Percentiles rank a stretch among this genome's conserved stretches.
These are phyloP conservation scores for Himalopsyche japonica DNA, from an alignment of 2,888 invertebrate species.

Conservation along the genomic window DNA sequence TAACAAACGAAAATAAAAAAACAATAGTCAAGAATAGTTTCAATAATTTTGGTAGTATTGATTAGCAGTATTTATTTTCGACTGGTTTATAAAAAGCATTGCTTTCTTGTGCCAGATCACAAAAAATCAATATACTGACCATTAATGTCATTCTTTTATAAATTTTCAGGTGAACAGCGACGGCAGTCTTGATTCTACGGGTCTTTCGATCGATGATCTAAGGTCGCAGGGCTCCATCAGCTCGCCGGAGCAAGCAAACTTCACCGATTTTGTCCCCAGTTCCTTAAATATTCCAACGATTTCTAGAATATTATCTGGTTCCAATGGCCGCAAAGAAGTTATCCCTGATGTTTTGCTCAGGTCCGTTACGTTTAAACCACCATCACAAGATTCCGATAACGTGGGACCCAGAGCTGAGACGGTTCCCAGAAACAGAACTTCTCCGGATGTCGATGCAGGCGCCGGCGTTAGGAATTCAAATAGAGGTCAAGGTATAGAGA, in stretches of 20 bases:
- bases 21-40: too few species aligned
- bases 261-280: constrained; percentile 69
- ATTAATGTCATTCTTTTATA: constrained; percentile 24
- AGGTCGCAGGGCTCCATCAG: constrained; percentile 46
- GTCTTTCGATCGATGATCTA: constrained; percentile 48
- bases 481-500: constrained; percentile 50
- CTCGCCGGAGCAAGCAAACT: constrained; percentile 55
- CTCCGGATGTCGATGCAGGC: constrained; percentile 46
- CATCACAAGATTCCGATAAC: constrained; percentile 39
- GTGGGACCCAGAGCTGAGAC: constrained; percentile 18
- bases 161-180: constrained; percentile 49
- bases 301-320: constrained; percentile 81
- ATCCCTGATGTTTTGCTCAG: constrained; percentile 76
- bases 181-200: constrained; percentile 46
- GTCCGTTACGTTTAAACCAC: constrained; percentile 66
- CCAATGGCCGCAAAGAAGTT: constrained; percentile 81
- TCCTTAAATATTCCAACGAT: constrained; percentile 79
- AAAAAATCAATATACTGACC: neutral
- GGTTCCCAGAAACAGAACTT: constrained; percentile 46
- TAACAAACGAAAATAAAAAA: neutral
- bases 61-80: too few species aligned
- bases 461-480: constrained; percentile 54
- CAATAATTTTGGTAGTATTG: neutral
- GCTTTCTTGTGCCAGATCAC: too few species aligned
- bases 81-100: too few species aligned